These are phyloP conservation scores for Drosophila arawakana DNA, from an alignment of 1,140 invertebrate species.

Conservation along the genomic window DNA sequence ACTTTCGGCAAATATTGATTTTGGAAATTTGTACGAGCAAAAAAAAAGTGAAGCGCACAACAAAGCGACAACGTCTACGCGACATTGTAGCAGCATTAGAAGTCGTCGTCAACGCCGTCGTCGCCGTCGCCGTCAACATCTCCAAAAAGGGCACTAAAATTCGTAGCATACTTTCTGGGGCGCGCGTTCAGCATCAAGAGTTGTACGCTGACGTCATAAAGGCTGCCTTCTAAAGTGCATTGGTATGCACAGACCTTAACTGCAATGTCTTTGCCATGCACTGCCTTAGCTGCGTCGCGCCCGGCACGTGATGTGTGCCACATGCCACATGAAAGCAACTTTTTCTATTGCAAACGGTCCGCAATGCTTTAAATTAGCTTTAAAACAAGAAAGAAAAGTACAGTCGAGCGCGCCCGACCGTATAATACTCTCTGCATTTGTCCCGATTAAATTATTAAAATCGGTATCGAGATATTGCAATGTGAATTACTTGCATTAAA, in stretches of 20 bases:
- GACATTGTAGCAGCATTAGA: slow-evolving; percentile 75
- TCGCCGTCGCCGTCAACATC: slow-evolving; percentile 54
- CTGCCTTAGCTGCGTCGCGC: slow-evolving; percentile 27
- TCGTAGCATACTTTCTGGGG: slow-evolving; percentile 69
- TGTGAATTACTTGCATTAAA: too few relatives aligned
- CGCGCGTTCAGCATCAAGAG: slow-evolving; percentile 43
- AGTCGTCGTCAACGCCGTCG: slow-evolving; percentile 42
- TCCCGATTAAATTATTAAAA: too few relatives aligned
- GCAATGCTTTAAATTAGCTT: slow-evolving; percentile 71
- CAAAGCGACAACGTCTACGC: slow-evolving; percentile 45
- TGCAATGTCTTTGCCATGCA: slow-evolving; percentile 69
- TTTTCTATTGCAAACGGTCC: background rate
- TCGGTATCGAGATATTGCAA: too few relatives aligned
- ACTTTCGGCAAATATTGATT: slow-evolving; percentile 83
- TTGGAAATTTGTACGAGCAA: slow-evolving; percentile 79
- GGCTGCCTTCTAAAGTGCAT: slow-evolving; percentile 60
- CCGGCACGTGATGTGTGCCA: slow-evolving; percentile 77
- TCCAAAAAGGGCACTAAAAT: slow-evolving; percentile 48
- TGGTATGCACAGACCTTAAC: slow-evolving; percentile 71
- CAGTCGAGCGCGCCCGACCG: too few relatives aligned
- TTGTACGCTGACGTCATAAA: slow-evolving; percentile 75
- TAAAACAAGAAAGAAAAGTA: too few relatives aligned
- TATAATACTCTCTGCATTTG: too few relatives aligned
- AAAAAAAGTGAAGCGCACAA: slow-evolving; percentile 36
- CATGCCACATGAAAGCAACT: slow-evolving; percentile 50